A percentile compares a stretch with the other conserved stretches of the same genome.
Evolutionary conservation across 2,113 vertebrate genomes (phyloP).

Genomic region (Podarcis muralis): DNA sequence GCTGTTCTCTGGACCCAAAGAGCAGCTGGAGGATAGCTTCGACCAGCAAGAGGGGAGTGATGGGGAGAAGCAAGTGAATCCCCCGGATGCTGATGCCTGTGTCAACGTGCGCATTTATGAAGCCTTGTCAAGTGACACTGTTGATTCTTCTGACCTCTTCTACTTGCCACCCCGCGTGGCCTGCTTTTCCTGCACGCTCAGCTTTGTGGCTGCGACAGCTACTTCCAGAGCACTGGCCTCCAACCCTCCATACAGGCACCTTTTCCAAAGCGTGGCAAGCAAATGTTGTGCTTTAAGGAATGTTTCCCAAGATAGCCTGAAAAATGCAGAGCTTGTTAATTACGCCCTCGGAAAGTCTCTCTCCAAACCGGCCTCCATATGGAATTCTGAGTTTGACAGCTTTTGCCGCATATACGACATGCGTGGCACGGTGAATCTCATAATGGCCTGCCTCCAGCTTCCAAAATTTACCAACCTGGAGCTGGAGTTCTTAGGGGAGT

Average conservation of each 20-base stretch:
- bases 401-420: neutral
- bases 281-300: neutral
- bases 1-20: neutral
- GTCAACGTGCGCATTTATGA: neutral
- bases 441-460: neutral
- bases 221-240: neutral
- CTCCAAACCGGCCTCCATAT: neutral
- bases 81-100: neutral
- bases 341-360: neutral
- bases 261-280: neutral
- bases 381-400: neutral
- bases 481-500: neutral
- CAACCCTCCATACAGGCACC: neutral
- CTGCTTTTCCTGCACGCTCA: neutral
- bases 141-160: neutral
- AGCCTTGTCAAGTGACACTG: neutral
- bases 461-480: neutral
- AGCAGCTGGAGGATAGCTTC: neutral
- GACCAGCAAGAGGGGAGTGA: neutral
- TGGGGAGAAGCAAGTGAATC: neutral
- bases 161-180: neutral
- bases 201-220: neutral
- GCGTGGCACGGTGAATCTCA: neutral
- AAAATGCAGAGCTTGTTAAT: neutral
- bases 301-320: neutral